A percentile compares a stretch with the other conserved stretches of the same genome.
These are phyloP conservation scores for Avahi laniger DNA, from an alignment of 2,797 vertebrate species.

Conservation along the genomic window DNA sequence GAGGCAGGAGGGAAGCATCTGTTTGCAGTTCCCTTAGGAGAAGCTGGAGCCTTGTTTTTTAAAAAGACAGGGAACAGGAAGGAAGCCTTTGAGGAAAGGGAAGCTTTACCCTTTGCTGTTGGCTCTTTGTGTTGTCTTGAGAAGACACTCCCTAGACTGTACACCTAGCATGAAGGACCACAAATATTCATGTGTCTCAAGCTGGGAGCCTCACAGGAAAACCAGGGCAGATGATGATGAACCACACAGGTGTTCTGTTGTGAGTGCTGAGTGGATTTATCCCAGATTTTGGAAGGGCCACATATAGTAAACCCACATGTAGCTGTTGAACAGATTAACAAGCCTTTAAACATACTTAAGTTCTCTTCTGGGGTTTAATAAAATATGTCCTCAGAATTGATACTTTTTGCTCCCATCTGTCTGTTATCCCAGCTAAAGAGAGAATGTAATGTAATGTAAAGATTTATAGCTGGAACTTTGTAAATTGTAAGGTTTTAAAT, in stretches of 20 bases:
- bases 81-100: slow-evolving; percentile 70
- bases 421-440: slow-evolving; percentile 5
- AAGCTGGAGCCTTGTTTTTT: slow-evolving; percentile 4
- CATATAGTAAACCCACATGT: background rate
- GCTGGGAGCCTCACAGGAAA: background rate
- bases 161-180: background rate
- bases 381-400: background rate
- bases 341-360: background rate
- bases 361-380: slow-evolving; percentile 20
- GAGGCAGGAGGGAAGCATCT: background rate
- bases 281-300: background rate
- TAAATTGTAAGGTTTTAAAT: background rate
- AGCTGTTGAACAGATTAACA: background rate
- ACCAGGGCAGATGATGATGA: background rate
- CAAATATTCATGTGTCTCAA: background rate
- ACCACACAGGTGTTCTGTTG: background rate
- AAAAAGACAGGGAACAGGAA: slow-evolving; percentile 72
- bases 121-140: slow-evolving; percentile 62
- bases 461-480: background rate
- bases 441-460: background rate
- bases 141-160: slow-evolving; percentile 63
- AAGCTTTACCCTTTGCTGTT: slow-evolving; percentile 49
- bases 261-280: background rate
- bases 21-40: background rate
- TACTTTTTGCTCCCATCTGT: background rate